Evolutionary conservation across 2,113 vertebrate species (phyloP).

Genomic region (Orycteropus afer): DNA sequence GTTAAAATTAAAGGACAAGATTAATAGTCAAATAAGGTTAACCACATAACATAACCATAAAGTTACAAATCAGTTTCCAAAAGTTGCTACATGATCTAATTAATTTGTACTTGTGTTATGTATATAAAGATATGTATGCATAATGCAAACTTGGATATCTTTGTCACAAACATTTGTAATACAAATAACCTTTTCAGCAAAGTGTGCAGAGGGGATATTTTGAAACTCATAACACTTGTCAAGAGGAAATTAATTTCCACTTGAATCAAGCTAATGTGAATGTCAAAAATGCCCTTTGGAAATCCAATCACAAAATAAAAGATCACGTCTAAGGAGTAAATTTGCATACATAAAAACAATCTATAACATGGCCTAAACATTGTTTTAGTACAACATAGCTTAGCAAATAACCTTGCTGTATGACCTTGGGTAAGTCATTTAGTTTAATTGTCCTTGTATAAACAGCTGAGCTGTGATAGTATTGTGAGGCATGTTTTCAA

Average conservation of each 20-base stretch:
- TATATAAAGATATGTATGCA: not conserved
- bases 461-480: not conserved
- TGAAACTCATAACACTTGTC: slow-evolving; percentile 68
- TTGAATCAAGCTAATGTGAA: slow-evolving; percentile 70
- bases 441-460: not conserved
- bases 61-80: slow-evolving; percentile 26
- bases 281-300: slow-evolving; percentile 75
- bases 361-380: not conserved
- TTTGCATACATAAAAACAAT: slow-evolving; percentile 63
- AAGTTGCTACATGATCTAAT: slow-evolving; percentile 34
- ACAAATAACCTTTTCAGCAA: slow-evolving; percentile 69
- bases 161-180: slow-evolving; percentile 44
- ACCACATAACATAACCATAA: not conserved
- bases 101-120: not conserved
- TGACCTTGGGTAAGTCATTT: slow-evolving; percentile 35
- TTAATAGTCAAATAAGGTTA: slow-evolving; percentile 44
- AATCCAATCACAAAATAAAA: slow-evolving; percentile 74
- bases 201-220: slow-evolving; percentile 60
- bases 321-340: slow-evolving; percentile 49
- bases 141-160: slow-evolving; percentile 41
- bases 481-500: not conserved
- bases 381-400: slow-evolving; percentile 12
- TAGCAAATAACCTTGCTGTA: not conserved
- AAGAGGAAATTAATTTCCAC: slow-evolving; percentile 76
- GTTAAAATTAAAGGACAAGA: slow-evolving; percentile 9